Base-by-base conservation (phyloP, 1,140 invertebrate genomes). In the Gyrodactylus salaris region DNA sequence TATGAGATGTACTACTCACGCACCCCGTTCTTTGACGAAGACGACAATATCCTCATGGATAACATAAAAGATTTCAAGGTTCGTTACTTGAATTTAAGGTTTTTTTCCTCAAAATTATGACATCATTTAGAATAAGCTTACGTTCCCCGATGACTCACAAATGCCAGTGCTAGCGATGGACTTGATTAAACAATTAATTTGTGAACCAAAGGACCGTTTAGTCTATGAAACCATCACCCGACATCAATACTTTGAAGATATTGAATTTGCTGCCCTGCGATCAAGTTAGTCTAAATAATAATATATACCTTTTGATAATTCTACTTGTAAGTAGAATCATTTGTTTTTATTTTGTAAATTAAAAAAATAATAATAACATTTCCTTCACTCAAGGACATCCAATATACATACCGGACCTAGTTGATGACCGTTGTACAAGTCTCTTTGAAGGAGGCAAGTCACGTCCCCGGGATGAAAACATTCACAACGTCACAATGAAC, bases 1-100 rank as follows among this genome's bases (percentile, higher is more conserved):
- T 98, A 94, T 81, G 94, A 98, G 84, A 97, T 99, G 91, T 54
- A 54, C 34, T 54, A 54, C 34, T 54, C 34, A 7, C 7, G 34
- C 7, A 54, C 34, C n/a, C 34, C 34, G 7, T 54, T 54, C n/a
- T 54, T 16, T n/a, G 34, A 54, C 34, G 34, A 54, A 54, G 34
- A 54, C 34, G 34, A 54, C n/a, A 54, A 54, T 54, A 54, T n/a
- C n/a, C 34, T 54, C 34, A 7, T 54, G 7, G 34, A 54, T 54
- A 54, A 54, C 34, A 54, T 54, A 7, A 54, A 54, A 54, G 34
- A 54, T 54, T 54, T 16, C 34, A 54, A 54, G 34, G 34, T 54
- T 16, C n/a, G 34, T 54, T n/a, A 54, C 7, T 54, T n/a, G 7
- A 16, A 16, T 54, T 54, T 7, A 54, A 16, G 7, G n/a, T 54